A percentile compares a stretch with the other conserved stretches of the same genome.
phyloP scores from a whole-genome alignment of 1,140 invertebrate genomes.

The Heliothis virescens region DNA sequence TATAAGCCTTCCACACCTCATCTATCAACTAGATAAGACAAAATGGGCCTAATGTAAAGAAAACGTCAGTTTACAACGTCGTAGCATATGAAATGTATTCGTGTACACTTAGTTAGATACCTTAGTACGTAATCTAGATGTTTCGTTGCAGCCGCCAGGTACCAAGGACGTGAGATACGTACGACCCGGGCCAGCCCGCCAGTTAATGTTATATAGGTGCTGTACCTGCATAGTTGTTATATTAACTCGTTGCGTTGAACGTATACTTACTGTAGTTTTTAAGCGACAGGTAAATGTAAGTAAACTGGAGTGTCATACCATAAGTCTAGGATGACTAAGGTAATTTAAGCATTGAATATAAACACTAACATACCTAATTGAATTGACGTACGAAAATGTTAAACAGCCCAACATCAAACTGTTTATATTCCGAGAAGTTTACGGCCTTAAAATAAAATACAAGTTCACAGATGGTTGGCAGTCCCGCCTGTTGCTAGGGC shows the following conservation, averaged over 20 bases:
- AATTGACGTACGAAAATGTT: neutral
- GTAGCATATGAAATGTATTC: no score
- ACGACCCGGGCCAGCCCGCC: neutral
- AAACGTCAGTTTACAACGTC: no score
- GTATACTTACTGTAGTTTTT: no score
- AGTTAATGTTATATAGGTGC: neutral
- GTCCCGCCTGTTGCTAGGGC: conserved; percentile 16
- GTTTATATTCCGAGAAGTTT: neutral
- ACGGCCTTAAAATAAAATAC: neutral
- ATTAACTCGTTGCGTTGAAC: neutral
- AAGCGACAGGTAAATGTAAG: no score
- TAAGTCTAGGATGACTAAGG: no score
- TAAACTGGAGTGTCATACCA: no score
- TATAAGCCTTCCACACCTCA: no score
- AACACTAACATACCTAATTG: no score
- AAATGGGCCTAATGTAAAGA: no score
- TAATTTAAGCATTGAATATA: no score
- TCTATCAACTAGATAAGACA: no score
- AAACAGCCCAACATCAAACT: neutral
- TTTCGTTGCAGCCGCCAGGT: conserved; percentile 2
- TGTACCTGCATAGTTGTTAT: neutral
- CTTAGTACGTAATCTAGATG: no score
- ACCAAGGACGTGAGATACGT: neutral
- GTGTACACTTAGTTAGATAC: neutral
- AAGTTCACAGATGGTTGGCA: neutral